Evolutionary conservation across 2,888 invertebrate species (phyloP).

Genomic region (Acrocera orbiculus): DNA sequence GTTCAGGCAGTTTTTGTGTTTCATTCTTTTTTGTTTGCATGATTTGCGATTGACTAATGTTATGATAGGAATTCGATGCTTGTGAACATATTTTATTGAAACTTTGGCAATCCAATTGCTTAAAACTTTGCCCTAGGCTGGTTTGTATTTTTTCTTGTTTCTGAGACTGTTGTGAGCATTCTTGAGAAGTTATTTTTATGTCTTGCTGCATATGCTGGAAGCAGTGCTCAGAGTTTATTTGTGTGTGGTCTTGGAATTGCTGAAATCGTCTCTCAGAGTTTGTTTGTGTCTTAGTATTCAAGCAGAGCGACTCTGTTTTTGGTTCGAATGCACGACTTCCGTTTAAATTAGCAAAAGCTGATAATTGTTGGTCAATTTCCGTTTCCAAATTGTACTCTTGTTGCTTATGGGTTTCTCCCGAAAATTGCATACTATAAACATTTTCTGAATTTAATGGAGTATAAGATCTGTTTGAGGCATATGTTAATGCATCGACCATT

Average conservation of each 20-base stretch:
- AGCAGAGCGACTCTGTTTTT: slow-evolving; percentile 21
- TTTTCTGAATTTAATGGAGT: slow-evolving; percentile 38
- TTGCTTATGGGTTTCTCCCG: slow-evolving; percentile 20
- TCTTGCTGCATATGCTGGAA: background rate
- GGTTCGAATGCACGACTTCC: slow-evolving; percentile 29
- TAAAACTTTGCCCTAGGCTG: slow-evolving; percentile 20
- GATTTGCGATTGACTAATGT: slow-evolving; percentile 7
- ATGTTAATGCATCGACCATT: slow-evolving; percentile 40
- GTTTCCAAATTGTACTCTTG: slow-evolving; percentile 1
- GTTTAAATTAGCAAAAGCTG: slow-evolving; percentile 30
- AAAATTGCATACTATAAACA: slow-evolving; percentile 14
- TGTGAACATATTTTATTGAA: slow-evolving; percentile 20
- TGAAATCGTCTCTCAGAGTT: too few species aligned
- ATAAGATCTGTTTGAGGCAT: slow-evolving; percentile 44
- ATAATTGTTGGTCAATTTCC: slow-evolving; percentile 16
- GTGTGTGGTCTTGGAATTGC: too few species aligned
- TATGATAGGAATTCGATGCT: slow-evolving; percentile 6
- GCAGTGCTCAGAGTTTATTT: background rate
- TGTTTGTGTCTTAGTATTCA: too few species aligned
- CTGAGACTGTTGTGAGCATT: slow-evolving; percentile 16
- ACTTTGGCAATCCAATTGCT: slow-evolving; percentile 17
- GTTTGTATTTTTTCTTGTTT: slow-evolving; percentile 15
- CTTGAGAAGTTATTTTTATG: background rate
- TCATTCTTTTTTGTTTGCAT: slow-evolving; percentile 1
- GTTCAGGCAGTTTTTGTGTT: too few species aligned